Conservation (phyloP, 1,140 invertebrate genomes). For the Cotesia typhae region DNA sequence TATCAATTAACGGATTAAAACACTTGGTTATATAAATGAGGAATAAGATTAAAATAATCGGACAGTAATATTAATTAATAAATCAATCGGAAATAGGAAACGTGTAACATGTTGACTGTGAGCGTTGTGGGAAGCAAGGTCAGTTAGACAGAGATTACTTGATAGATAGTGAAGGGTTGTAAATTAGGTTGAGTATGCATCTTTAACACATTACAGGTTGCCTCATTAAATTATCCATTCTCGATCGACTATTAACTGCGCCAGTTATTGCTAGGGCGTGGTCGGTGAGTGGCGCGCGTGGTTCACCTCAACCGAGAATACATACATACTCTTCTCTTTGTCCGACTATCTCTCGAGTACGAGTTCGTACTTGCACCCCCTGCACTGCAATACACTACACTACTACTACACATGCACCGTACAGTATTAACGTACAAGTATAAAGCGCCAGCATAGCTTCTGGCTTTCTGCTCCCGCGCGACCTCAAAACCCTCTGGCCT, state of each 20-base stretch:
- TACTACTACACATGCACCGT: neutral
- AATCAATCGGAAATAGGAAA: no score
- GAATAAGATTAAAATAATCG: no score
- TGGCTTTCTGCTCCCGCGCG: slow-evolving; percentile 11
- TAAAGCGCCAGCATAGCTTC: neutral
- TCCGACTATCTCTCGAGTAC: neutral
- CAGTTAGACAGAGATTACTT: no score
- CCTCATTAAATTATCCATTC: slow-evolving; percentile 33
- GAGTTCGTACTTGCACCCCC: no score
- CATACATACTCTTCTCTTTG: slow-evolving; percentile 6
- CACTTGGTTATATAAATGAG: no score
- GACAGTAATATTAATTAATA: no score
- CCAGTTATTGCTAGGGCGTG: slow-evolving; percentile 32
- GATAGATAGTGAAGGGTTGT: neutral
- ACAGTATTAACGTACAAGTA: no score
- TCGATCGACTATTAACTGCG: slow-evolving; percentile 29
- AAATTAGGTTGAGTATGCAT: neutral
- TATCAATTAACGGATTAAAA: no score
- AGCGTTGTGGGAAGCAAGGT: no score
- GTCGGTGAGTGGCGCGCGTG: slow-evolving; percentile 4
- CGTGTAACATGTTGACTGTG: no score
- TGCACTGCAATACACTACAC: no score
- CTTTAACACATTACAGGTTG: slow-evolving; percentile 21
- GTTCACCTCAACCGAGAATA: slow-evolving; percentile 3
- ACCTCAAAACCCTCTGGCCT: slow-evolving; percentile 5